Conservation (phyloP, 2,797 vertebrate genomes). For the Acipenser ruthenus region DNA sequence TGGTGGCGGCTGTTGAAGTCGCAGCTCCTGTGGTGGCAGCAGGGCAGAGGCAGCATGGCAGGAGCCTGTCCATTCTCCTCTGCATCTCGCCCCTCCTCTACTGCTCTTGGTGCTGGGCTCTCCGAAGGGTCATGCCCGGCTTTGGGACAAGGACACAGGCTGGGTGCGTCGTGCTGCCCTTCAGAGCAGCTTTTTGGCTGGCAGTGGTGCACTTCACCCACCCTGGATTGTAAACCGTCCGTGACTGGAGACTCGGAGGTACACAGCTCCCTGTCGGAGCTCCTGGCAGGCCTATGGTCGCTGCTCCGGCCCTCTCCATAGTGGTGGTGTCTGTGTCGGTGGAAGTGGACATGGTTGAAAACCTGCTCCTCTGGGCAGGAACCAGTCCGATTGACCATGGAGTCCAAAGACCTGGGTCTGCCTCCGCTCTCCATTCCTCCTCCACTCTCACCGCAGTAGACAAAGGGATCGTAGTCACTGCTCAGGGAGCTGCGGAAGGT, state of each 20-base stretch:
- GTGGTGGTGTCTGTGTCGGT: conserved; percentile 89
- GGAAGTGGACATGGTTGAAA: conserved; percentile 86
- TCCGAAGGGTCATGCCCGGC: conserved; percentile 41
- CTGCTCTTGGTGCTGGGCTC: conserved; percentile 35
- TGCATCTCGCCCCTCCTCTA: conserved; percentile 42
- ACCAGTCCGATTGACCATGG: conserved; percentile 52
- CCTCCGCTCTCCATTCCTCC: conserved; percentile 42
- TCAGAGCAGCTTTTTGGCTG: conserved; percentile 30
- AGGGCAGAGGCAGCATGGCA: conserved; percentile 45
- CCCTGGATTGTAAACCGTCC: conserved; percentile 13
- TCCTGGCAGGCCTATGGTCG: conserved; percentile 46
- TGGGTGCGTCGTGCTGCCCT: conserved; percentile 29
- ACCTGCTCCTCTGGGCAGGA: conserved; percentile 53
- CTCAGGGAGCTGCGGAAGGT: conserved; percentile 94
- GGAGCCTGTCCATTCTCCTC: conserved; percentile 29
- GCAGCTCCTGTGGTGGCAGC: conserved; percentile 49
- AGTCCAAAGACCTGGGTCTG: conserved; percentile 77
- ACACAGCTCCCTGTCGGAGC: conserved; percentile 59
- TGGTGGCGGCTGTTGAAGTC: conserved; percentile 47
- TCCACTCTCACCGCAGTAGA: conserved; percentile 64
- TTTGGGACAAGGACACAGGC: conserved; percentile 54
- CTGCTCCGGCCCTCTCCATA: conserved; percentile 55
- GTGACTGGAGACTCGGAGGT: conserved; percentile 21
- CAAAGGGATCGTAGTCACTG: conserved; percentile 87
- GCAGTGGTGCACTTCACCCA: conserved; percentile 46